A percentile compares a stretch with the other conserved stretches of the same genome.
Conservation (phyloP, 2,113 vertebrate species). For the Aspidoscelis tigris region DNA sequence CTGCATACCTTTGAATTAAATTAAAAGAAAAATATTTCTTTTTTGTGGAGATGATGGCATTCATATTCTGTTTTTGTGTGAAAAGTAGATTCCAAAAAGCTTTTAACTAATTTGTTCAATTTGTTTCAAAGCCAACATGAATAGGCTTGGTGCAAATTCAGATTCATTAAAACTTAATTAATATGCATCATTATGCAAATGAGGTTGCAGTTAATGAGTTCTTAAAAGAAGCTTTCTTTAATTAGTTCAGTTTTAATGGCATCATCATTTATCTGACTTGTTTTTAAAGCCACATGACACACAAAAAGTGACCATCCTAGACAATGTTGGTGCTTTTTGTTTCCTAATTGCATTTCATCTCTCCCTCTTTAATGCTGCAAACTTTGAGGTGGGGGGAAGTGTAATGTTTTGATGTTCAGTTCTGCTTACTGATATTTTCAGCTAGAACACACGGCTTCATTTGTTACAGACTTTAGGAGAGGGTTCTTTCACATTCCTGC, state of each 20-base stretch:
- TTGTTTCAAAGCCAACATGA: slow-evolving; percentile 99
- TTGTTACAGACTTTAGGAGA: slow-evolving; percentile 50
- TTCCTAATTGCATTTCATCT: slow-evolving; percentile 80
- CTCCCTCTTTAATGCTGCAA: slow-evolving; percentile 81
- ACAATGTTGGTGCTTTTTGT: slow-evolving; percentile 75
- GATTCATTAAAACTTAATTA: slow-evolving; percentile 99
- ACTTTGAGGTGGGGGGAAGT: slow-evolving; percentile 78
- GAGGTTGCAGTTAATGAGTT: slow-evolving; percentile 99
- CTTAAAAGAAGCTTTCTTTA: slow-evolving; percentile 99
- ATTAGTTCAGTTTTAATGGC: slow-evolving; percentile 99
- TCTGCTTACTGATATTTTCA: slow-evolving; percentile 73
- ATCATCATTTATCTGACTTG: slow-evolving; percentile 99
- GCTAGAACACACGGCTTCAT: slow-evolving; percentile 73
- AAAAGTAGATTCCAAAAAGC: slow-evolving; percentile 99
- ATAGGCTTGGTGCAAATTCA: slow-evolving; percentile 99
- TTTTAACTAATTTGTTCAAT: slow-evolving; percentile 99
- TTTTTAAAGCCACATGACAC: slow-evolving; percentile 99
- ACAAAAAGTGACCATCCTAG: slow-evolving; percentile 85
- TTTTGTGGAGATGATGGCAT: slow-evolving; percentile 95
- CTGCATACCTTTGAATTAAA: slow-evolving; percentile 89
- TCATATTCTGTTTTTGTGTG: slow-evolving; percentile 96
- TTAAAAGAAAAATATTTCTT: slow-evolving; percentile 89
- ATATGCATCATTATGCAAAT: slow-evolving; percentile 99
- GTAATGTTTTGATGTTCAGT: slow-evolving; percentile 78
- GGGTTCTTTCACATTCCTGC: slow-evolving; percentile 57